Evolutionary conservation across 2,888 invertebrate genomes (phyloP).

Genomic region (Pseudoips prasinana): DNA sequence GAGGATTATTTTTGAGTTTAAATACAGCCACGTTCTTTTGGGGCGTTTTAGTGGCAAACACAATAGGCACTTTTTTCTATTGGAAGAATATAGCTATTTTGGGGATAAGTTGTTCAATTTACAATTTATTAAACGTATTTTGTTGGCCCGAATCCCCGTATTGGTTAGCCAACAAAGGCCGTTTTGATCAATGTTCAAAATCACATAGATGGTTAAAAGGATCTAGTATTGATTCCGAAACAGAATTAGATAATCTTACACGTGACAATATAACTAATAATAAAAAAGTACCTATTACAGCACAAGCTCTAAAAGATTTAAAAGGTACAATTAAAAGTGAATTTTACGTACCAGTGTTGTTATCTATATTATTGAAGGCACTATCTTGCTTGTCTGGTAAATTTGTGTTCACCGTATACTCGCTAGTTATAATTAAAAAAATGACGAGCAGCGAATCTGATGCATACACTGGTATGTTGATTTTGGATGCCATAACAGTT

Average conservation of each 20-base stretch:
- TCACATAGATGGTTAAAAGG: slow-evolving; percentile 35
- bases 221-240: background rate
- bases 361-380: slow-evolving; percentile 24
- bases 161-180: slow-evolving; percentile 25
- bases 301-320: slow-evolving; percentile 9
- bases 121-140: slow-evolving; percentile 17
- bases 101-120: slow-evolving; percentile 22
- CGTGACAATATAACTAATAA: slow-evolving; percentile 27
- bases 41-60: slow-evolving; percentile 28
- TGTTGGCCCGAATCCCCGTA: slow-evolving; percentile 43
- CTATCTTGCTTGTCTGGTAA: slow-evolving; percentile 40
- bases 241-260: slow-evolving; percentile 24
- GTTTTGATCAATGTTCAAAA: slow-evolving; percentile 13
- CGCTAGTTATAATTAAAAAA: slow-evolving; percentile 46
- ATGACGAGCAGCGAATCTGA: slow-evolving; percentile 39
- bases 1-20: slow-evolving; percentile 33
- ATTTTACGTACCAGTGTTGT: slow-evolving; percentile 41
- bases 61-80: slow-evolving; percentile 38
- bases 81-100: slow-evolving; percentile 35
- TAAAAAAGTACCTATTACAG: slow-evolving; percentile 1
- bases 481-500: slow-evolving; percentile 47
- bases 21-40: slow-evolving; percentile 29
- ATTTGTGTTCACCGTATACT: slow-evolving; percentile 40
- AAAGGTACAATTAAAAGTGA: slow-evolving; percentile 18
- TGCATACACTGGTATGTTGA: slow-evolving; percentile 45